Base-by-base conservation (phyloP, 2,888 invertebrate species). In the Macropis europaea region DNA sequence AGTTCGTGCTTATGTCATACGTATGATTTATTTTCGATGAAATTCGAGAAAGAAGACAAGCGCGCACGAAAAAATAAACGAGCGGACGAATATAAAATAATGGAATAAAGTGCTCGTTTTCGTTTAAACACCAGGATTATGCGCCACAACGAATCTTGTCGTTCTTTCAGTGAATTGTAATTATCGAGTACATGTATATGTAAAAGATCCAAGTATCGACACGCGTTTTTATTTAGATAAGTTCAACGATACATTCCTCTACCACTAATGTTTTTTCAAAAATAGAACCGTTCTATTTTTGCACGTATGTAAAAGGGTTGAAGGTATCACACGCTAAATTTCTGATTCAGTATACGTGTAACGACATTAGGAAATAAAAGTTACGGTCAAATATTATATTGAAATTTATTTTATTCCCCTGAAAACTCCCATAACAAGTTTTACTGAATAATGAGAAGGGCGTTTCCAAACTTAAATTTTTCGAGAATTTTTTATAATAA, bases 201-300 rank as follows among this genome's bases (percentile, higher is more conserved):
- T 9, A 22, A 43, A 28, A 32, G 24, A 24, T 4, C 9, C 19
- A 22, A 24, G 13, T 26, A 34, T 30, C 34, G 47, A 19, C 32
- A 30, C 30, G 40, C 19, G 59, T 38, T 68, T 76, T 66, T 54
- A 60, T 76, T 73, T 67, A 71, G 52, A 61, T 76, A 76, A 72
- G 80, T 82, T 76, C 59, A 57, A 81, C 77, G 76, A 81, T 84
- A 82, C 85, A 84, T 83, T 83, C 83, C 79, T n/a, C n/a, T 79
- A 76, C 74, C 66, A 73, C 54, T 75, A 76, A 72, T 67, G 76
- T 72, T 77, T 63, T 69, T 75, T 70, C 79, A 77, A 79, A 78
- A 83, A 81, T 75, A 77, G 82, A 77, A 64, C 74, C 69, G 66
- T 79, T 83, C 81, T 86, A 86, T 86, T 86, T 86, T 86, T 86